These are phyloP conservation scores for Globodera rostochiensis DNA, from an alignment of 1,140 invertebrate species.

Conservation along the genomic window DNA sequence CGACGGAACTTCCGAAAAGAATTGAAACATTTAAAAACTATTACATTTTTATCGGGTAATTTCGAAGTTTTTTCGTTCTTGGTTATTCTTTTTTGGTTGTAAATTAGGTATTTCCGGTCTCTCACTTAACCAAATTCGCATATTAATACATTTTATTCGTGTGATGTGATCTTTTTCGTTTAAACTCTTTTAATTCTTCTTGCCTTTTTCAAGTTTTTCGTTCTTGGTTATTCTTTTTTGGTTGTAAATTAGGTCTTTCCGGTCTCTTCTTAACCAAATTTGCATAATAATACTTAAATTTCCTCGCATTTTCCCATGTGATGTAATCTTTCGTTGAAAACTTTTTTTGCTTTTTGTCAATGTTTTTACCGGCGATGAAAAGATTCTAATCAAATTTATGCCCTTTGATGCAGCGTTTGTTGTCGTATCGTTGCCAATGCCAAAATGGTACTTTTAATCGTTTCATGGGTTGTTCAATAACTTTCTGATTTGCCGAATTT, in stretches of 20 bases:
- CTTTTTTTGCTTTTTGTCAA: too few species aligned
- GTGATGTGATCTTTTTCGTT: background rate
- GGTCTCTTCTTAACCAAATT: too few species aligned
- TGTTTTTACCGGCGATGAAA: too few species aligned
- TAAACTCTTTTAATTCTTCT: too few species aligned
- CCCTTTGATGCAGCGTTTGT: background rate
- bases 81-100: background rate
- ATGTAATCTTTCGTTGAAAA: too few species aligned
- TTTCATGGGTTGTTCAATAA: background rate
- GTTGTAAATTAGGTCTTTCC: background rate
- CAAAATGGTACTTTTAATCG: background rate
- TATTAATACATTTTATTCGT: background rate
- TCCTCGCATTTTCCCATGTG: too few species aligned
- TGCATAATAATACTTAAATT: too few species aligned
- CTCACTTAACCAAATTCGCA: background rate
- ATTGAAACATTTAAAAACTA: background rate
- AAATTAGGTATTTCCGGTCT: background rate
- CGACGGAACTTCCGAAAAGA: background rate
- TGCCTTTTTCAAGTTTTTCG: background rate
- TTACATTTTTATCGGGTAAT: conserved; percentile 2
- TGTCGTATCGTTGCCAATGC: background rate
- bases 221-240: background rate
- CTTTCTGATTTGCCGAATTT: background rate
- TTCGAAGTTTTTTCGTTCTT: background rate
- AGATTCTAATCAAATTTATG: background rate